These are phyloP conservation scores for Melinaea marsaeus DNA, from an alignment of 2,888 invertebrate species.

Conservation along the genomic window DNA sequence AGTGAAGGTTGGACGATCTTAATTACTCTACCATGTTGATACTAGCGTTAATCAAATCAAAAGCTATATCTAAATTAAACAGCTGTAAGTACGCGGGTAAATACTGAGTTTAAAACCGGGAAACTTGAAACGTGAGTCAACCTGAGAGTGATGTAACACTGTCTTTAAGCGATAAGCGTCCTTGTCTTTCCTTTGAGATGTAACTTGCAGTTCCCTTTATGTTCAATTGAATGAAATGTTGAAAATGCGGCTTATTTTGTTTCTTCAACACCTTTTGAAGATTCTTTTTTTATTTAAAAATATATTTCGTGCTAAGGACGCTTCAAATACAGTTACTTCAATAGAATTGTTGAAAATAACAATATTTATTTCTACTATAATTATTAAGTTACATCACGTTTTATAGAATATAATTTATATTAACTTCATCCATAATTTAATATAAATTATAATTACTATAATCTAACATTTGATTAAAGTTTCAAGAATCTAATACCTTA, in stretches of 20 bases:
- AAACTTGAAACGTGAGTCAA: constrained; percentile 22
- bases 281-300: too few species aligned
- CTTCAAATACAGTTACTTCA: too few species aligned
- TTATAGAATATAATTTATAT: too few species aligned
- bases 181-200: constrained; percentile 25
- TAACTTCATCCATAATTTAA: too few species aligned
- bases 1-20: constrained; percentile 8
- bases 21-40: constrained; percentile 3
- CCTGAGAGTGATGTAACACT: constrained; percentile 26
- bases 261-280: neutral
- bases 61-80: constrained; percentile 10
- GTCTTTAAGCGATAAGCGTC: constrained; percentile 30
- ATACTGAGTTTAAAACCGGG: constrained; percentile 16
- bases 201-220: constrained; percentile 27
- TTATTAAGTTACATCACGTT: too few species aligned
- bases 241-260: constrained; percentile 6
- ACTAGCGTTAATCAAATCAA: neutral
- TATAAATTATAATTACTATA: too few species aligned
- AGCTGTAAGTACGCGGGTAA: constrained; percentile 7
- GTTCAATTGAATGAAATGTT: constrained; percentile 15
- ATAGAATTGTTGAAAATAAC: too few species aligned
- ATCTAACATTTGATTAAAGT: too few species aligned
- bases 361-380: too few species aligned
- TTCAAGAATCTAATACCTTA: too few species aligned
- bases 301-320: too few species aligned